These are phyloP conservation scores for Siniperca undulata DNA, from an alignment of 2,797 vertebrate genomes.

Conservation along the genomic window DNA sequence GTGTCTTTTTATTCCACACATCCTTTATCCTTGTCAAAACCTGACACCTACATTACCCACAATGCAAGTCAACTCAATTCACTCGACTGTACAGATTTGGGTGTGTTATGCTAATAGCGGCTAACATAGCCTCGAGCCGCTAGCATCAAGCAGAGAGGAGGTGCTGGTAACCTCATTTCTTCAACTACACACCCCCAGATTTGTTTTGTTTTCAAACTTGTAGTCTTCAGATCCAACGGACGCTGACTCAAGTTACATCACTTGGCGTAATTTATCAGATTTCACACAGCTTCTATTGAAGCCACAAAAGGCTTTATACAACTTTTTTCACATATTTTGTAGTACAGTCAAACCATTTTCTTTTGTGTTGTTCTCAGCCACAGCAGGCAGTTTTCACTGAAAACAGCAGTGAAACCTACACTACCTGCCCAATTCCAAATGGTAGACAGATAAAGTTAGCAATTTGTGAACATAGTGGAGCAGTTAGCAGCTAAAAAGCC, in stretches of 20 bases:
- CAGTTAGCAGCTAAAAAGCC: background rate
- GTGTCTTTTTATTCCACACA: background rate
- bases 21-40: background rate
- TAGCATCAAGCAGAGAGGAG: background rate
- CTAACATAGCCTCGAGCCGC: background rate
- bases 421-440: background rate
- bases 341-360: too few species aligned
- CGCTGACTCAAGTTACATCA: too few species aligned
- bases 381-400: background rate
- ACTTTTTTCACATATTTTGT: too few species aligned
- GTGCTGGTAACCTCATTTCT: too few species aligned
- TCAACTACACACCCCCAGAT: too few species aligned
- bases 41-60: background rate
- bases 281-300: too few species aligned
- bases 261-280: too few species aligned
- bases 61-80: background rate
- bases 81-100: background rate
- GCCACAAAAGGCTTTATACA: too few species aligned
- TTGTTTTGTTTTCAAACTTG: too few species aligned
- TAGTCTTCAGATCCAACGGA: too few species aligned
- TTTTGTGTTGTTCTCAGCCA: too few species aligned
- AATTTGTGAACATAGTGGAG: background rate
- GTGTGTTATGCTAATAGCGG: background rate
- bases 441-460: background rate
- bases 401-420: too few species aligned